Percentiles rank a stretch among this genome's conserved stretches.
These are phyloP conservation scores for Sphaeramia orbicularis DNA, from an alignment of 2,797 vertebrate species.

Conservation along the genomic window DNA sequence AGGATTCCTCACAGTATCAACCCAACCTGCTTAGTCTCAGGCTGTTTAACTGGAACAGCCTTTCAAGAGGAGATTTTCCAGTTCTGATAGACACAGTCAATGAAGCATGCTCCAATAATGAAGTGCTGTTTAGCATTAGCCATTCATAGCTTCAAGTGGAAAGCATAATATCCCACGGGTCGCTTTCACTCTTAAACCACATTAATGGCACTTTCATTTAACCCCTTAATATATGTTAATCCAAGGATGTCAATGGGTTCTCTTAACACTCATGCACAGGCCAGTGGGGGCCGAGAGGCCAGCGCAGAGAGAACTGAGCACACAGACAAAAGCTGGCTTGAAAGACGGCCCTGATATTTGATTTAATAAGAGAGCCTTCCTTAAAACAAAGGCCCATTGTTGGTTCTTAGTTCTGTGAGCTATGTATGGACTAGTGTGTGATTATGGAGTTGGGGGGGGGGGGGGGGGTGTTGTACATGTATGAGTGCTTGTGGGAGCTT, in stretches of 20 bases:
- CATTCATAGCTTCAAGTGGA: slow-evolving; percentile 81
- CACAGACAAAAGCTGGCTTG: slow-evolving; percentile 71
- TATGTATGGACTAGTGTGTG: slow-evolving; percentile 50
- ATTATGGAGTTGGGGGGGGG: slow-evolving; percentile 34
- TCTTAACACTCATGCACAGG: slow-evolving; percentile 73
- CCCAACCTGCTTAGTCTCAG: slow-evolving; percentile 41
- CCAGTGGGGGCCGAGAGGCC: slow-evolving; percentile 68
- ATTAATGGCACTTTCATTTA: slow-evolving; percentile 82
- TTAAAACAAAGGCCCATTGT: slow-evolving; percentile 81
- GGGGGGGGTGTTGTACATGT: no score
- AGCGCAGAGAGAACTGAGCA: slow-evolving; percentile 52
- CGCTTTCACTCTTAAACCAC: slow-evolving; percentile 76
- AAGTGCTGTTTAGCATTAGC: slow-evolving; percentile 76
- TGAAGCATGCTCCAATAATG: slow-evolving; percentile 70
- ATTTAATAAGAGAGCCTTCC: slow-evolving; percentile 75
- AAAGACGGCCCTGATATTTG: slow-evolving; percentile 73
- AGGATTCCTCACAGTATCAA: slow-evolving; percentile 30
- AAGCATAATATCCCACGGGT: slow-evolving; percentile 79
- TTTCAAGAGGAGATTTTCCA: slow-evolving; percentile 63
- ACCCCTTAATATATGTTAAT: slow-evolving; percentile 84
- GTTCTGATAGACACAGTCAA: slow-evolving; percentile 68
- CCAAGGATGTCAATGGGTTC: slow-evolving; percentile 81
- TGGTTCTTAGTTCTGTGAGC: slow-evolving; percentile 59
- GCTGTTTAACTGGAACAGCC: slow-evolving; percentile 60
- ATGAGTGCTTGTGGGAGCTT: slow-evolving; percentile 39